Conservation (phyloP, 2,113 vertebrate species). For the Mustela lutreola region DNA sequence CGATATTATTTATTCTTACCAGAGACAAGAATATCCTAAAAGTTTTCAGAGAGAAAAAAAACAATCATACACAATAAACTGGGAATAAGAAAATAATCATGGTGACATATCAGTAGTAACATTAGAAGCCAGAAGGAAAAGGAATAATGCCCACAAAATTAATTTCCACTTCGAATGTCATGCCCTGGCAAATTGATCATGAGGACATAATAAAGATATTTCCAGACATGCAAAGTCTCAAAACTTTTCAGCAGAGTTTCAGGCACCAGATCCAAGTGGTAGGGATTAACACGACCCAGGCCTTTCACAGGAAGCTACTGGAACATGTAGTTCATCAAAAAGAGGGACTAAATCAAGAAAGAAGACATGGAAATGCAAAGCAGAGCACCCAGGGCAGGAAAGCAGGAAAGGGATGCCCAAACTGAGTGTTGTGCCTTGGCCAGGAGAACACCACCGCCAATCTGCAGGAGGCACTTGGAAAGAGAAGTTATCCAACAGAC, state of each 20-base stretch:
- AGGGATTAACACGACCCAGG: neutral
- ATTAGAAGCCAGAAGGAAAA: constrained; percentile 51
- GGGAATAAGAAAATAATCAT: constrained; percentile 30
- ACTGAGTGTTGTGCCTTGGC: neutral
- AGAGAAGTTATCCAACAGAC: neutral
- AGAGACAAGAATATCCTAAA: neutral
- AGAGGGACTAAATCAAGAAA: neutral
- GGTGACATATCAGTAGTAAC: neutral
- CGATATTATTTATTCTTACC: neutral
- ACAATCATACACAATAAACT: neutral
- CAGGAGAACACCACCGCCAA: neutral
- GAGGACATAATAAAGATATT: constrained; percentile 22
- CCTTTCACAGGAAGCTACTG: constrained; percentile 2
- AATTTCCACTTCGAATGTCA: constrained; percentile 12
- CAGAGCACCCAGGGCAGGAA: neutral
- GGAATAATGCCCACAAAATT: neutral
- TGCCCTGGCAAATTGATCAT: neutral
- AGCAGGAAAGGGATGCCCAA: neutral
- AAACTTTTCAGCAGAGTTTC: constrained; percentile 11
- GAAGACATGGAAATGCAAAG: neutral
- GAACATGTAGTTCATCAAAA: neutral
- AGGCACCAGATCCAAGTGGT: neutral
- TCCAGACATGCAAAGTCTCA: neutral
- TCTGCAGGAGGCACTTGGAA: neutral
- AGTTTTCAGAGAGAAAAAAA: neutral